Base-by-base conservation (phyloP, 1,140 invertebrate species). In the Zaprionus davidi region DNA sequence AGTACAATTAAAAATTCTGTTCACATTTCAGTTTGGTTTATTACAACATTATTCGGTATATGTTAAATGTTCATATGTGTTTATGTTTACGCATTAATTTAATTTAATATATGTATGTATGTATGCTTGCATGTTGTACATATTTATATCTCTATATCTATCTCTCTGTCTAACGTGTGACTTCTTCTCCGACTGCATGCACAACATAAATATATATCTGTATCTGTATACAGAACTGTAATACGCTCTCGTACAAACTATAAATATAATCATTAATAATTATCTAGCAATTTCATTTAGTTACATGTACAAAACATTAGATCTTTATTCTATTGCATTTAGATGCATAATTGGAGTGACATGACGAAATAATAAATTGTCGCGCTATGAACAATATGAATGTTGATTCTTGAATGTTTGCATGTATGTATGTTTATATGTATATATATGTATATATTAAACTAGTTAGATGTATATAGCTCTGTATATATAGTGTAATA, bases 1-100 rank as follows among this genome's bases (percentile, higher is more conserved):
- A 88, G 84, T 88, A 88, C 72, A 88, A 90, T 87, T 90, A 90
- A 88, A 90, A 88, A 88, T 88, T 88, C 84, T 88, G 78, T 88
- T 90, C 84, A 88, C 84, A 88, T 87, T 88, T 88, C 75, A 75
- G 81, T 90, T 88, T 87, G 81, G 84, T 87, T 87, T 88, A 87
- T 87, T 87, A 87, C 84, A 87, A 79, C 76, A 87, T 83, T 83
- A 88, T 84, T 75, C 78, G 87, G 79, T 86, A 82, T 79, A 82
- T 87, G 77, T 81, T 71, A 76, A n/a, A 80, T 86, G 77, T 71
- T 74, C 59, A 80, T 78, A 44, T 58, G 77, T 77, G 51, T 58
- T 78, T 38, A 53, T 34, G 69, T 64, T 76, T 66, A 58, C 26
- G 28, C 65, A 49, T 58, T 58, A 53, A 53, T 60, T 58, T 51